Evolutionary conservation across 2,888 invertebrate species (phyloP).

Genomic region (Apodemia hepburni): DNA sequence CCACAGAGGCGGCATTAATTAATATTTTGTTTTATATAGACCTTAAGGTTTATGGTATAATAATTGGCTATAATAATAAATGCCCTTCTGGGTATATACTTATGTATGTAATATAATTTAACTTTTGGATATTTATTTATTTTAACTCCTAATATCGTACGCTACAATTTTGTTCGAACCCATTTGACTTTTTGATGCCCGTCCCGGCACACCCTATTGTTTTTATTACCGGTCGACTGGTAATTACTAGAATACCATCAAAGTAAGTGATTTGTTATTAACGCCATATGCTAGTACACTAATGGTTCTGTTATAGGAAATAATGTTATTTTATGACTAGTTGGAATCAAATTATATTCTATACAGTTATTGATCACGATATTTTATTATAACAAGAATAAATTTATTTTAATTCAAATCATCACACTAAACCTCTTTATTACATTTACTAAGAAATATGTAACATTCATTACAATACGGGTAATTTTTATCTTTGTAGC

Average conservation of each 20-base stretch:
- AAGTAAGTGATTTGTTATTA: constrained; percentile 52
- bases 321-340: background rate
- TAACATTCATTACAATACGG: background rate
- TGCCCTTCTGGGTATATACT: too few relatives aligned
- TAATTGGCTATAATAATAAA: too few relatives aligned
- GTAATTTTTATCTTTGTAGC: too few relatives aligned
- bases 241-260: constrained; percentile 58
- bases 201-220: constrained; percentile 54
- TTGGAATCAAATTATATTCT: background rate
- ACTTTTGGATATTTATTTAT: too few relatives aligned
- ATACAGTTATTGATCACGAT: background rate
- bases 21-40: too few relatives aligned
- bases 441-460: background rate
- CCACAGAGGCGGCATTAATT: too few relatives aligned
- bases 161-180: background rate
- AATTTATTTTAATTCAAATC: background rate
- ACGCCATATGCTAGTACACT: background rate
- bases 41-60: too few relatives aligned
- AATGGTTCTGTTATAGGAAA: constrained; percentile 5
- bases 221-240: constrained; percentile 51
- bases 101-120: too few relatives aligned
- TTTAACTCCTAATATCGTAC: background rate
- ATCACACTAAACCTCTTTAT: background rate
- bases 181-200: constrained; percentile 9
- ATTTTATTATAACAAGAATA: constrained; percentile 6